phyloP scores from a whole-genome alignment of 2,113 vertebrate genomes.

The Brachirus orientalis region DNA sequence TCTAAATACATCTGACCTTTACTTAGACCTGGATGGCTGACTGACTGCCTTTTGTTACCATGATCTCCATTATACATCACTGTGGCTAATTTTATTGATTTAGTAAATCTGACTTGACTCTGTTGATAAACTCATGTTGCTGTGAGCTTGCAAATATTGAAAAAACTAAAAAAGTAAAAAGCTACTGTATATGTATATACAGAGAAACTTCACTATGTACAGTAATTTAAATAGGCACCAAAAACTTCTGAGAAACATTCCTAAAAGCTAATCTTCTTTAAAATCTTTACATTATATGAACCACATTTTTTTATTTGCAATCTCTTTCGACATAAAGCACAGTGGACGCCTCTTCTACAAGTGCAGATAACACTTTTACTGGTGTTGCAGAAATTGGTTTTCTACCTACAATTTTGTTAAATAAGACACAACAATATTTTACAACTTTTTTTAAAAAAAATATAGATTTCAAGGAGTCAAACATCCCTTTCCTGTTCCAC shows the following conservation, averaged over 20 bases:
- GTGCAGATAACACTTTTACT: not conserved
- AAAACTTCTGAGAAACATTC: not conserved
- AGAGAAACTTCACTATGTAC: not conserved
- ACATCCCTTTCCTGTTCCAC: not conserved
- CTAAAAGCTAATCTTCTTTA: too few species aligned
- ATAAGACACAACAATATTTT: conserved; percentile 8
- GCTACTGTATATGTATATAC: not conserved
- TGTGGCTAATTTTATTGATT: not conserved
- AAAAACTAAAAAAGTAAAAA: too few species aligned
- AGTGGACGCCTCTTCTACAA: not conserved
- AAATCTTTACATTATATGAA: not conserved
- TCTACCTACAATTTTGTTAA: conserved; percentile 13
- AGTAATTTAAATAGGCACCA: not conserved
- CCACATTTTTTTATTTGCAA: not conserved
- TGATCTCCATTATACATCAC: not conserved
- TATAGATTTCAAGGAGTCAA: conserved; percentile 1
- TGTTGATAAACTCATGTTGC: not conserved
- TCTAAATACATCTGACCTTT: not conserved
- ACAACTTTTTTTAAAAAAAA: not conserved
- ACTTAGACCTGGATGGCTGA: not conserved
- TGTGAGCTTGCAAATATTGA: not conserved
- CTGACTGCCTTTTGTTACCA: not conserved
- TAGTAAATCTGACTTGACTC: not conserved
- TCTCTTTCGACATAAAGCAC: not conserved
- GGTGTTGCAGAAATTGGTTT: too few species aligned